These are phyloP conservation scores for Netelia virgata DNA, from an alignment of 2,888 invertebrate genomes.

Conservation along the genomic window DNA sequence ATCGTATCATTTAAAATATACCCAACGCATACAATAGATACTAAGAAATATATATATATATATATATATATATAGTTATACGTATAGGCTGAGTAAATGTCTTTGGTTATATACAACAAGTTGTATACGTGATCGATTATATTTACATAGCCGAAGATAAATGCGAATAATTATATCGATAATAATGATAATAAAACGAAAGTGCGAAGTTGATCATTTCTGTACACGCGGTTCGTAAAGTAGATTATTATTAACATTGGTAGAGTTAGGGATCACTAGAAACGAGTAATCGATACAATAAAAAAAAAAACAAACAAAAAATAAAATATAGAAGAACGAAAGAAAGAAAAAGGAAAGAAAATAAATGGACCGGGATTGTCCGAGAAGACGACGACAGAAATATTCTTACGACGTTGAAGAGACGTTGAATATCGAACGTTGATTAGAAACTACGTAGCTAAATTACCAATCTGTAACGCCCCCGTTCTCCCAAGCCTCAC, in stretches of 20 bases:
- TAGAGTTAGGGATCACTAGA: conserved; percentile 57
- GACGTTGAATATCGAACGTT: conserved; percentile 40
- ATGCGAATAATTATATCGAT: conserved; percentile 49
- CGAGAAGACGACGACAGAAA: conserved; percentile 15
- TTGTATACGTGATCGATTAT: conserved; percentile 68
- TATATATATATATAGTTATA: conserved; percentile 51
- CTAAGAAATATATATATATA: conserved; percentile 45
- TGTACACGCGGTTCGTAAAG: conserved; percentile 51
- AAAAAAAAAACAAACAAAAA: not conserved
- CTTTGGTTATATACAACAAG: conserved; percentile 69
- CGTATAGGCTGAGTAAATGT: conserved; percentile 63
- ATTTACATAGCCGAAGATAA: conserved; percentile 66
- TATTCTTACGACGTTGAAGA: conserved; percentile 37
- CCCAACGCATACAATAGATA: not conserved
- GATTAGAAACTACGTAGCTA: conserved; percentile 24
- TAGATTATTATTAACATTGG: conserved; percentile 43
- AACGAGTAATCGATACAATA: conserved; percentile 51
- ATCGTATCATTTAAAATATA: conserved; percentile 39
- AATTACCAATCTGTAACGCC: conserved; percentile 64
- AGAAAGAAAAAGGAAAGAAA: not conserved
- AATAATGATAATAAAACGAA: conserved; percentile 50
- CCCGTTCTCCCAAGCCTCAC: conserved; percentile 19
- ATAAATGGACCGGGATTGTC: conserved; percentile 10
- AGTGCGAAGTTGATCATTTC: conserved; percentile 46
- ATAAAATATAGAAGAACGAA: conserved; percentile 48